Base-by-base conservation (phyloP, 2,113 vertebrate species). In the Melanotaenia duboulayi region DNA sequence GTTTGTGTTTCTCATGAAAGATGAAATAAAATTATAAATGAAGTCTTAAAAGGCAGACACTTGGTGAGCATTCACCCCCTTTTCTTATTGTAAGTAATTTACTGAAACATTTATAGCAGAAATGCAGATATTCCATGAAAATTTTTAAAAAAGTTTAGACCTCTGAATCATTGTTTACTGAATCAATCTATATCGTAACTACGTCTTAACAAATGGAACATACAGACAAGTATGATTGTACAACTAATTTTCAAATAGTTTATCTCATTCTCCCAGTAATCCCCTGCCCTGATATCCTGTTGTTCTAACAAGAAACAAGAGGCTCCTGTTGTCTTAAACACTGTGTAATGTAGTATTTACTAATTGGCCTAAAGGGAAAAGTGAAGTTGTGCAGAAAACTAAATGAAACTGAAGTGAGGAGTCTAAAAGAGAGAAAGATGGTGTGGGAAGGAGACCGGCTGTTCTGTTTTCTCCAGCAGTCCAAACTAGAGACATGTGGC, bases 391-490 rank as follows among this genome's bases (percentile, higher is more conserved):
- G 73, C 79, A 70, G 71, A 82, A 82, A 92, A 90, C 81, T 84
- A 89, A 89, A 89, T 82, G 84, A 84, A 89, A 88, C 82, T 86
- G 81, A 84, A 81, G 87, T 77, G 84, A 86, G 86, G 85, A 92
- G 89, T 89, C 73, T 60, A 86, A 87, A 86, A 87, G 32, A 35
- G 32, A 87, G 88, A 87, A 88, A 89, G 87, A 90, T 90, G 89
- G 91, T 91, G 91, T 92, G 89, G 89, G 91, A 88, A 89, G 90
- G 83, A 91, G 89, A 91, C 91, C 90, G 91, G 90, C 90, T 90
- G 90, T 92, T 93, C 89, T 77, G 86, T 90, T 90, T 88, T 91
- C 89, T 90, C 88, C 90, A 90, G 89, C 88, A 87, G 90, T 91
- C 92, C 89, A 93, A 92, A 89, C 82, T 70, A 84, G 86, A 90